Evolutionary conservation across 2,113 vertebrate genomes (phyloP), one percentile per base, ranked within the genome.

Genomic region (Irena cyanogastra): DNA sequence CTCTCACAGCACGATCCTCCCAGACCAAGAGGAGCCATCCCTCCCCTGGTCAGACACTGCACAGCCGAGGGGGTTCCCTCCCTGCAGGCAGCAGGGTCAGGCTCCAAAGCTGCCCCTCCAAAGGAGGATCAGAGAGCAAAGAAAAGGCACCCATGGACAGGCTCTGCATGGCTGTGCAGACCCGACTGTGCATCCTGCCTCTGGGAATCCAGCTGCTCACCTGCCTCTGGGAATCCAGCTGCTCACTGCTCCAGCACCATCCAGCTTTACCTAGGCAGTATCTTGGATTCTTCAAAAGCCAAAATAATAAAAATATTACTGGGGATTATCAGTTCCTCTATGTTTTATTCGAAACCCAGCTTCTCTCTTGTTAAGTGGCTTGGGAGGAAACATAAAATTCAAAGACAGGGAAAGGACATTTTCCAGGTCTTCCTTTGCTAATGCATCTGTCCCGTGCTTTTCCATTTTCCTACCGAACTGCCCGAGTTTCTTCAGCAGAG

Each of bases 401-500:
- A 35, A 80, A 37, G 0, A 50, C 15, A 57, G 28, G 12, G 16
- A 45, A 76, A 69, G 39, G 39, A 17, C 22, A 3, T 56, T 75
- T 89, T 39, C 63, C 76, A 68, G 26, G 7, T 33, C 14, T 13
- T 13, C 16, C 18, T 35, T 31, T 16, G 8, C 26, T 35, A 28
- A 11, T 0, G 28, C 4, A 21, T 33, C 45, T 1, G 3, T 19
- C 28, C 33, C 1, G 1, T 8, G 18, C 16, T 52, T 39, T 52
- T 31, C 56, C 57, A 26, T 21, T 28, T 33, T 21, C 24, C 23
- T 9, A 7, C 2, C 15, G 49, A 78, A 31, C 49, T 60, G 52
- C 53, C 20, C 3, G 2, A 33, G 24, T 42, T 69, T 56, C 37
- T 53, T 84, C 97, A 91, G 86, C 64, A 97, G 96, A 75, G 90